Percentiles rank a stretch among this genome's conserved stretches.
phyloP scores from a whole-genome alignment of 2,797 vertebrate species.

The Artibeus lituratus region DNA sequence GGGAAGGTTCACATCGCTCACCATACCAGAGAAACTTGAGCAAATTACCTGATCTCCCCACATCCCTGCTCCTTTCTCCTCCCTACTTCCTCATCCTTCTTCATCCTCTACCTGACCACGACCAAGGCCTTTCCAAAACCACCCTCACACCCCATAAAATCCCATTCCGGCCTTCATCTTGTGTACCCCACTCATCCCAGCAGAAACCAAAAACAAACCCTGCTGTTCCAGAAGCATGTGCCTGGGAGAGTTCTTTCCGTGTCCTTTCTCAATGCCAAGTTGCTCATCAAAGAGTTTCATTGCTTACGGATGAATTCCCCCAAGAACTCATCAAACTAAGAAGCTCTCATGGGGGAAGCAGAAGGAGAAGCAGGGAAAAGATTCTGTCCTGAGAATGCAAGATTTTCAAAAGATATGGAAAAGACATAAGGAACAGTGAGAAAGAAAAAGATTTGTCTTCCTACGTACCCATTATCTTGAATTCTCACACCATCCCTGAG shows the following conservation, averaged over 20 bases:
- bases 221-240: not conserved
- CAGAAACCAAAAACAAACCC: not conserved
- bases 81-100: not conserved
- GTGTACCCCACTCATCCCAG: not conserved
- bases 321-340: not conserved
- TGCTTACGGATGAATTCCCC: not conserved
- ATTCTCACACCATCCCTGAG: not conserved
- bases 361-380: not conserved
- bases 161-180: not conserved
- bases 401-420: not conserved
- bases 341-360: not conserved
- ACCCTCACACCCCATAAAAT: not conserved
- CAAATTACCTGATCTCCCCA: not conserved
- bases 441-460: not conserved
- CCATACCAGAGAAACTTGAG: not conserved
- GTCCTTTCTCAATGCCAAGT: not conserved
- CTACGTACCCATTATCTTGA: not conserved
- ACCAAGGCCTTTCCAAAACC: not conserved
- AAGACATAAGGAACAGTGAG: not conserved
- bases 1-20: not conserved
- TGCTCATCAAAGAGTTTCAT: not conserved
- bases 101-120: not conserved
- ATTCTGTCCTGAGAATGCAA: not conserved
- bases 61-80: not conserved
- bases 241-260: fast-evolving